A percentile compares a stretch with the other conserved stretches of the same genome.
phyloP scores from a whole-genome alignment of 2,888 invertebrate genomes.

The Eupithecia dodoneata region DNA sequence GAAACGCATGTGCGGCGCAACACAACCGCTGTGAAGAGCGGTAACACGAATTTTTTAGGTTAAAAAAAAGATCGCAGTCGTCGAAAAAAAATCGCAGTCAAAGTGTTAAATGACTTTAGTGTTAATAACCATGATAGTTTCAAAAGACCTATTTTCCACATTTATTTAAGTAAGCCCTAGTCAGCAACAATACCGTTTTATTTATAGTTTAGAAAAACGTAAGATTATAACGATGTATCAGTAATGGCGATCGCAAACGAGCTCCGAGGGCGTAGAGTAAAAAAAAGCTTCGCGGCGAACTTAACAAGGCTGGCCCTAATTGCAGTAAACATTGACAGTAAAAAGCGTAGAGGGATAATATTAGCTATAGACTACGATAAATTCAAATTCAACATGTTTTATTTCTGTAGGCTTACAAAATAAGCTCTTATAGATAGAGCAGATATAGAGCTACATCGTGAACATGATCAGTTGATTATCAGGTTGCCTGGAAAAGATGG shows the following conservation, averaged over 20 bases:
- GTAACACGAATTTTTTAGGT: no score
- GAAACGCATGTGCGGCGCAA: no score
- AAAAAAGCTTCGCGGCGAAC: constrained; percentile 28
- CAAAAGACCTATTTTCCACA: background rate
- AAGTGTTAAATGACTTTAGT: no score
- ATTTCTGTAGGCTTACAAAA: no score
- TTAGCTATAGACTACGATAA: background rate
- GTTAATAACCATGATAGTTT: no score
- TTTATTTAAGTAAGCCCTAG: background rate
- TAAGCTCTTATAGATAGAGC: background rate
- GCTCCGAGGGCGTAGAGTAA: constrained; percentile 27
- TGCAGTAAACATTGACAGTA: constrained; percentile 34
- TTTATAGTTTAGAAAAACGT: background rate
- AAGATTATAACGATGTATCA: background rate
- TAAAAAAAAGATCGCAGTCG: no score
- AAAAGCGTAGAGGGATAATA: constrained; percentile 13
- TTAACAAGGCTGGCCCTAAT: constrained; percentile 38
- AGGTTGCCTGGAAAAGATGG: no score
- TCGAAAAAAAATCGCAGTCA: no score
- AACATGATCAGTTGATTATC: background rate
- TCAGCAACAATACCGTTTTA: background rate
- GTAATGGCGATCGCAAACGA: constrained; percentile 5
- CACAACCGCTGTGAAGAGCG: no score
- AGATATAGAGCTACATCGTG: background rate
- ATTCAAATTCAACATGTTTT: no score